These are phyloP conservation scores for Zaprionus camerounensis DNA, from an alignment of 1,140 invertebrate genomes.

Conservation along the genomic window DNA sequence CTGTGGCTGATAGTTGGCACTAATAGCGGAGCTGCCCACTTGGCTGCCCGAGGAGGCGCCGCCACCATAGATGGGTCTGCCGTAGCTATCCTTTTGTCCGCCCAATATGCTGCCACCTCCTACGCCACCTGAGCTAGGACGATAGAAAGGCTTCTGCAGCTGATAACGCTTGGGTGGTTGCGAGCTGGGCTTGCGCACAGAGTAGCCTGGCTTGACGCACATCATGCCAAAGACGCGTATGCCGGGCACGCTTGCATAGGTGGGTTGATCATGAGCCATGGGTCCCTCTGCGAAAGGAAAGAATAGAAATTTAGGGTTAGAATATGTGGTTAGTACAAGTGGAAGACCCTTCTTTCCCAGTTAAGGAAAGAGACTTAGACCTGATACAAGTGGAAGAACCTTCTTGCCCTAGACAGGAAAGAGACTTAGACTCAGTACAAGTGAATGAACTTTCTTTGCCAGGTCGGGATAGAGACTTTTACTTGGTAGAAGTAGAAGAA, in stretches of 20 bases:
- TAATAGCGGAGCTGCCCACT: slow-evolving; percentile 65
- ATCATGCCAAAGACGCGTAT: slow-evolving; percentile 97
- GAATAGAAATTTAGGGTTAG: neutral
- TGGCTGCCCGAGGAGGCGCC: slow-evolving; percentile 29
- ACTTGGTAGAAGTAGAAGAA: too few species aligned
- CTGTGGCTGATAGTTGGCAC: slow-evolving; percentile 72
- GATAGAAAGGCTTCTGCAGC: slow-evolving; percentile 80
- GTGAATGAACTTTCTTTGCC: too few species aligned
- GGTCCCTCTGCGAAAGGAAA: slow-evolving; percentile 89
- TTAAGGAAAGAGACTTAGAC: too few species aligned
- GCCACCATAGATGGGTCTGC: slow-evolving; percentile 71
- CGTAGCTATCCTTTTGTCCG: slow-evolving; percentile 75
- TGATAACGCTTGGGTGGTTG: slow-evolving; percentile 83
- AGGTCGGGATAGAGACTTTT: too few species aligned
- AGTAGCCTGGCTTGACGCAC: slow-evolving; percentile 87
- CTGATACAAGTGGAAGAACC: too few species aligned
- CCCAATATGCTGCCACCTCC: slow-evolving; percentile 38
- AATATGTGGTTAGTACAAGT: too few species aligned
- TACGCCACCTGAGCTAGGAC: slow-evolving; percentile 48
- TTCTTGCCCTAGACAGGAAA: too few species aligned
- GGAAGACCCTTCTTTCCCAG: too few species aligned
- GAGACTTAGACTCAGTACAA: too few species aligned
- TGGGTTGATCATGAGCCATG: slow-evolving; percentile 96
- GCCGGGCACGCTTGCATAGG: slow-evolving; percentile 95
- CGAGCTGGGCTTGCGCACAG: slow-evolving; percentile 76